A percentile compares a stretch with the other conserved stretches of the same genome.
These are phyloP conservation scores for Brachionus rubens DNA, from an alignment of 1,140 invertebrate genomes.

Conservation along the genomic window DNA sequence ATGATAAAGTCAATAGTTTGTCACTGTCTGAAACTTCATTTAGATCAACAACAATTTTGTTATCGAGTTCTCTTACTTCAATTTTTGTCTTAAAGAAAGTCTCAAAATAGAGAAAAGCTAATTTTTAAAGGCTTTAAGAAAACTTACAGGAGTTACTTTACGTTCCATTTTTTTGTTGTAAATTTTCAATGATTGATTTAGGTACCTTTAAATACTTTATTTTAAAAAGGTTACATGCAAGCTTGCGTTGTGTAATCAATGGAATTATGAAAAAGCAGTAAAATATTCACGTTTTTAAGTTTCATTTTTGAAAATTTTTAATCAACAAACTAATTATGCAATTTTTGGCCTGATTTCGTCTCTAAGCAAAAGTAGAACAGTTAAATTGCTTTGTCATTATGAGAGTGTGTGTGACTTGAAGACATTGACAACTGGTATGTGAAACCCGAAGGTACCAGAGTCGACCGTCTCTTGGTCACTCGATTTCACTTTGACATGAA, in stretches of 20 bases:
- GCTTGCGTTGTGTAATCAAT: too few relatives aligned
- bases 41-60: background rate
- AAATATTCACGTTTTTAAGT: too few relatives aligned
- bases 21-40: background rate
- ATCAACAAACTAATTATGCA: too few relatives aligned
- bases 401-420: background rate
- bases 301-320: too few relatives aligned
- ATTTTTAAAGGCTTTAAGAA: background rate
- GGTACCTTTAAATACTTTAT: too few relatives aligned
- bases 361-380: too few relatives aligned
- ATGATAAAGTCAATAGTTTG: constrained; percentile 13
- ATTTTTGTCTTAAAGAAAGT: constrained; percentile 2
- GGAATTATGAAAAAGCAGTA: too few relatives aligned
- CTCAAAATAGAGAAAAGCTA: background rate
- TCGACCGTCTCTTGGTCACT: background rate
- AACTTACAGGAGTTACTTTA: constrained; percentile 19
- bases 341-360: too few relatives aligned
- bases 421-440: background rate
- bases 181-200: too few relatives aligned
- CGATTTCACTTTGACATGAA: background rate
- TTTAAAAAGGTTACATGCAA: too few relatives aligned
- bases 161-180: background rate
- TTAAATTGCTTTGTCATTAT: too few relatives aligned
- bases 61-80: background rate
- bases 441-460: background rate